phyloP scores from a whole-genome alignment of 2,113 vertebrate genomes.

The Cryptotis parvus region DNA sequence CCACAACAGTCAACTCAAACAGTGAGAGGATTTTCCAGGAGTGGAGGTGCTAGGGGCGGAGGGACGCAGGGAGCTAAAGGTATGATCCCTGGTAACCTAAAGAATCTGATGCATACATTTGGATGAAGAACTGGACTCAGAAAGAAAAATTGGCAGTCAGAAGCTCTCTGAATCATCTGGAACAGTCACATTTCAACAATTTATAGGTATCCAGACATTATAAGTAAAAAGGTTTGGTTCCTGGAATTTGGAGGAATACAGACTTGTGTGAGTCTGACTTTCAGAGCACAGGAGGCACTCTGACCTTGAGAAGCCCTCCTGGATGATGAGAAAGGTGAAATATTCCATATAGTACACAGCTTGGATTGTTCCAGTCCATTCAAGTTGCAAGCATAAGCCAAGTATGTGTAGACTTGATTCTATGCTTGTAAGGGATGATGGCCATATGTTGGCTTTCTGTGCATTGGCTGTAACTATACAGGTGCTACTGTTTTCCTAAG shows the following conservation, averaged over 20 bases:
- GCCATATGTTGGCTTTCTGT: neutral
- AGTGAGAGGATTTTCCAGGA: too few species aligned
- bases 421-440: neutral
- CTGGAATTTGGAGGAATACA: neutral
- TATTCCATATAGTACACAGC: neutral
- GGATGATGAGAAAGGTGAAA: neutral
- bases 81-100: neutral
- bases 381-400: neutral
- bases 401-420: neutral
- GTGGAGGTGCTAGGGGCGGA: too few species aligned
- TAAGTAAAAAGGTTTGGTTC: neutral
- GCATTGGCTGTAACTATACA: conserved; percentile 7
- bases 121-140: neutral
- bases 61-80: too few species aligned
- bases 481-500: conserved; percentile 67
- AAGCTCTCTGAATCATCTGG: neutral
- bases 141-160: neutral
- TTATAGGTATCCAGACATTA: neutral
- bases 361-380: neutral
- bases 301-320: neutral
- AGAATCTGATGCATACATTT: neutral
- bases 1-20: too few species aligned
- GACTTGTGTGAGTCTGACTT: neutral
- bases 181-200: neutral
- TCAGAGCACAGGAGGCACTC: neutral